Conservation (phyloP, 2,888 invertebrate genomes). For the Willowsia nigromaculata region DNA sequence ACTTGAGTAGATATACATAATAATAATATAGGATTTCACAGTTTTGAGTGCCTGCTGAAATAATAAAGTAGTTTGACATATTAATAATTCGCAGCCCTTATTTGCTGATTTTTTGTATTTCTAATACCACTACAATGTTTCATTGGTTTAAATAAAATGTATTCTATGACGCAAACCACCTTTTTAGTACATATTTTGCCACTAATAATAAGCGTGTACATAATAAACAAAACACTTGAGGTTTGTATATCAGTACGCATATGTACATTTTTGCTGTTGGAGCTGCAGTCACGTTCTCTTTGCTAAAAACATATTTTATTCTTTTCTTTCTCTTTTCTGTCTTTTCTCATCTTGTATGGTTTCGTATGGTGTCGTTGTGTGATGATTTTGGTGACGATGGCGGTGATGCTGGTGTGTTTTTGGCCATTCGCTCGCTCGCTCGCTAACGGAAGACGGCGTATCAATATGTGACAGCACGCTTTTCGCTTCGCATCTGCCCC, state of each 20-base stretch:
- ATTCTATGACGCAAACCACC: neutral
- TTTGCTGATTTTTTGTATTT: neutral
- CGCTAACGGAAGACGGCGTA: constrained; percentile 75
- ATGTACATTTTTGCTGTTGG: neutral
- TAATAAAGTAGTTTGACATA: constrained; percentile 36
- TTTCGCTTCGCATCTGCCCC: constrained; percentile 78
- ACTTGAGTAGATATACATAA: no score
- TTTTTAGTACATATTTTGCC: neutral
- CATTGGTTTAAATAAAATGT: neutral
- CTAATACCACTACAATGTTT: neutral
- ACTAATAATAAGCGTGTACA: neutral
- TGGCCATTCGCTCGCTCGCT: constrained; percentile 42
- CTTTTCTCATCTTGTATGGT: constrained; percentile 54
- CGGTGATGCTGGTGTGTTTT: constrained; percentile 67
- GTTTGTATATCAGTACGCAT: neutral
- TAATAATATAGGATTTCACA: constrained; percentile 31
- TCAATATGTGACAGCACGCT: constrained; percentile 79
- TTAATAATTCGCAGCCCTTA: neutral
- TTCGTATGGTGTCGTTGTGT: constrained; percentile 59
- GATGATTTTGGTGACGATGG: constrained; percentile 68
- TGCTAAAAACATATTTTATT: constrained; percentile 48
- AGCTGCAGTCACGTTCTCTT: constrained; percentile 30
- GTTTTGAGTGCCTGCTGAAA: constrained; percentile 7
- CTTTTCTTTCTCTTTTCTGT: constrained; percentile 46
- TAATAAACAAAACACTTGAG: neutral